Evolutionary conservation across 2,888 invertebrate genomes (phyloP), one percentile per base, ranked within the genome.

Genomic region (Neoaliturus tenellus): DNA sequence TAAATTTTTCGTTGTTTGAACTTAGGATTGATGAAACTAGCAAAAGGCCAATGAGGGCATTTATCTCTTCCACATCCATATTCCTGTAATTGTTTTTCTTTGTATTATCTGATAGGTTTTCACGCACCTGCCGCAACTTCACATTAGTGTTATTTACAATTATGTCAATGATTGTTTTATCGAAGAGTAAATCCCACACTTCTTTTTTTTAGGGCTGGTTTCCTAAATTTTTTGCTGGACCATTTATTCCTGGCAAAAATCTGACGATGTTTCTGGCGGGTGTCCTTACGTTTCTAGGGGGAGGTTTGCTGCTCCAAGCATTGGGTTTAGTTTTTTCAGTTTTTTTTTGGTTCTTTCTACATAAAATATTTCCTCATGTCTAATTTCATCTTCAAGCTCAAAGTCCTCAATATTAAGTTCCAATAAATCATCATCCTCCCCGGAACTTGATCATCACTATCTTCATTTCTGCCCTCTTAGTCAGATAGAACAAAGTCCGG

Each of bases 31-130:
- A 39, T 35, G 83, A 62, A 17, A 67, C 20, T 48, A 78, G 51
- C 25, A 81, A 25, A 1, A 85, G 44, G 17, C 85, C 83, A 35
- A 83, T 83, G 23, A 81, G 25, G 41, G 83, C 81, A 41, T 83
- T 83, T 23, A 83, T 71, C 55, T 85, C 78, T 41, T 41, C 73
- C 23, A 80, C 48, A 62, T 85, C 62, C 10, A 73, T 85, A 28
- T n/a, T 20, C 33, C 75, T 55, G 58, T 83, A 83, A 28, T 83
- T 83, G 39, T n/a, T 80, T 67, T 55, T 62, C 3, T 80, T 80
- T 14, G 80, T 83, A 41, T 80, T 14, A 31, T 6, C 17, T 25
- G 44, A 41, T 17, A 83, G 41, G 17, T 48, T 35, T 8, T 20
- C 33, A 28, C 83, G 75, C 14, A 55, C 67, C 31, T 8, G 17